These are phyloP conservation scores for Uria lomvia DNA, from an alignment of 2,113 vertebrate genomes.

Conservation along the genomic window DNA sequence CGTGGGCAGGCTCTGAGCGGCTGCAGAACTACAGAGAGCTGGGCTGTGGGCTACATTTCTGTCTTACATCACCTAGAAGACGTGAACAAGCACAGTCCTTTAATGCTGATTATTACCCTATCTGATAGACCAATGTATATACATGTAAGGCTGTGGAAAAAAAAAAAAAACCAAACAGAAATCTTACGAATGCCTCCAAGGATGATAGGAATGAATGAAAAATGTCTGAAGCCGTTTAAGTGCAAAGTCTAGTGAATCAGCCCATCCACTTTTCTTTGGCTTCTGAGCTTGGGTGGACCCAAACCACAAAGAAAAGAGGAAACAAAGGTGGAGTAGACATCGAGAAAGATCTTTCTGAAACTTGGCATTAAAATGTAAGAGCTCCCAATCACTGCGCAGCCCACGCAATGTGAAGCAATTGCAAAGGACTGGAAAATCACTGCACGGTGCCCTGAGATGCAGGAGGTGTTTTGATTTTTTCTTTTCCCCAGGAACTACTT, in stretches of 20 bases:
- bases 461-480: not conserved
- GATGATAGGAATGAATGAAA: slow-evolving; percentile 36
- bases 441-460: not conserved
- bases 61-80: slow-evolving; percentile 17
- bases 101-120: not conserved
- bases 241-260: slow-evolving; percentile 37
- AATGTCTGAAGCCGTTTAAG: not conserved
- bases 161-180: not conserved
- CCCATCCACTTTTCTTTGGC: slow-evolving; percentile 22
- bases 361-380: slow-evolving; percentile 30
- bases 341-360: slow-evolving; percentile 38
- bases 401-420: slow-evolving; percentile 29
- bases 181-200: slow-evolving; percentile 16
- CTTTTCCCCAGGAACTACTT: not conserved
- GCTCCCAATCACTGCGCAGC: slow-evolving; percentile 15
- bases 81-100: not conserved
- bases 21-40: not conserved
- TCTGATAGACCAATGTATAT: not conserved
- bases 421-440: slow-evolving; percentile 43
- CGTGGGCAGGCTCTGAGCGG: not conserved
- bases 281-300: slow-evolving; percentile 26
- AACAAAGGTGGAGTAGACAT: slow-evolving; percentile 46
- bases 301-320: slow-evolving; percentile 56
- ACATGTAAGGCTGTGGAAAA: not conserved
- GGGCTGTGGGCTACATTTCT: not conserved